These are phyloP conservation scores for Sebastes taczanowskii DNA, from an alignment of 2,797 vertebrate genomes.

Conservation along the genomic window DNA sequence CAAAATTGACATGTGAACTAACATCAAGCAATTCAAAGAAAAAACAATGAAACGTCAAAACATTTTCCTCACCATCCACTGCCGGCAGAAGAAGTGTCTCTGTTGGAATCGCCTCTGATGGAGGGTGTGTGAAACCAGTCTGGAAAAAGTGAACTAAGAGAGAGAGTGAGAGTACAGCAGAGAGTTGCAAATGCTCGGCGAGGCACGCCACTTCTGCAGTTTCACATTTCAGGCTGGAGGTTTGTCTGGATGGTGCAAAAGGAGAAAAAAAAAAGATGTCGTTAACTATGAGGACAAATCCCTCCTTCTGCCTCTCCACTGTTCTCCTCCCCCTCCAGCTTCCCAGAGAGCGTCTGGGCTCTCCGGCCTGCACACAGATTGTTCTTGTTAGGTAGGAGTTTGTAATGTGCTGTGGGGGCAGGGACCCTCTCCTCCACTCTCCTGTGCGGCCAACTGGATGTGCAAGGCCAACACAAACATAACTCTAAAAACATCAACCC, in stretches of 20 bases:
- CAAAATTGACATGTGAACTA: neutral
- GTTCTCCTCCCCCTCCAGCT: constrained; percentile 65
- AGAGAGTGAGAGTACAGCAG: neutral
- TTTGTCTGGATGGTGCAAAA: constrained; percentile 65
- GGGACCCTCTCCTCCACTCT: constrained; percentile 53
- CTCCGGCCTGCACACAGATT: constrained; percentile 84
- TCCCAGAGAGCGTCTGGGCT: constrained; percentile 57
- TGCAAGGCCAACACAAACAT: constrained; percentile 21
- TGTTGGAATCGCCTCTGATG: constrained; percentile 12
- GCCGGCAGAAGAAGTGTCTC: constrained; percentile 19
- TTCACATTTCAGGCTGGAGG: constrained; percentile 72
- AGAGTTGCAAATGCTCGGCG: constrained; percentile 14
- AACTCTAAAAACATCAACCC: neutral
- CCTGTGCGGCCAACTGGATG: constrained; percentile 44
- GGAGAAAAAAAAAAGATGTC: constrained; percentile 24
- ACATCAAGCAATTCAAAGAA: neutral
- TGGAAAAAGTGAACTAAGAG: constrained; percentile 40
- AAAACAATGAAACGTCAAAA: neutral
- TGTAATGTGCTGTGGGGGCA: constrained; percentile 80
- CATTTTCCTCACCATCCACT: constrained; percentile 61
- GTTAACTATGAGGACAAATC: constrained; percentile 69
- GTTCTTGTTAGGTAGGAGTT: constrained; percentile 89
- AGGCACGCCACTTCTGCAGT: constrained; percentile 55
- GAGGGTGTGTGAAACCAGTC: constrained; percentile 23
- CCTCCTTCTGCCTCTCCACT: constrained; percentile 65